Evolutionary conservation across 1,140 invertebrate genomes (phyloP).

Genomic region (Apis florea): DNA sequence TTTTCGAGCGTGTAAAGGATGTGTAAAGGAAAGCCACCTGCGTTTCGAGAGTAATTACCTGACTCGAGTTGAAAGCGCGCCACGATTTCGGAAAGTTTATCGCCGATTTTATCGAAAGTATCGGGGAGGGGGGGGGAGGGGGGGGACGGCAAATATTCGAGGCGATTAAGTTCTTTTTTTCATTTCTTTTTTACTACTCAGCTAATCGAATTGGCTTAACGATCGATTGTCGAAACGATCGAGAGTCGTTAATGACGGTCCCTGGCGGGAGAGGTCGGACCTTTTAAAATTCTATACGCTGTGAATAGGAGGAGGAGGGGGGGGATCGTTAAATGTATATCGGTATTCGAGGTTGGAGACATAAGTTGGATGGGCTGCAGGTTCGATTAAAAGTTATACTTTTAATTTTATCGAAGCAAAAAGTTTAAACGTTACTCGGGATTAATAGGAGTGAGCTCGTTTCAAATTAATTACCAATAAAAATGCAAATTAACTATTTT

Average conservation of each 20-base stretch:
- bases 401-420: no score
- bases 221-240: background rate
- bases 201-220: slow-evolving; percentile 21
- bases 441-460: no score
- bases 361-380: background rate
- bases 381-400: no score
- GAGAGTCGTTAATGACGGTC: slow-evolving; percentile 18
- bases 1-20: background rate
- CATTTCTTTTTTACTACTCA: background rate
- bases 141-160: no score
- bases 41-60: slow-evolving; percentile 2
- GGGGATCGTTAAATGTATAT: background rate
- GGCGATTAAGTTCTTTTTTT: no score
- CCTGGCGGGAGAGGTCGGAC: background rate
- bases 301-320: background rate
- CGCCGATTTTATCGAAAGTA: background rate
- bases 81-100: background rate
- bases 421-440: no score
- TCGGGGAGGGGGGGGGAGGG: no score
- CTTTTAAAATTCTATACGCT: slow-evolving; percentile 5
- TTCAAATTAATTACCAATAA: no score
- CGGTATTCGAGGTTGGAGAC: background rate
- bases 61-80: background rate
- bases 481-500: no score
- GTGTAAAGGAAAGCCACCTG: background rate